A percentile compares a stretch with the other conserved stretches of the same genome.
These are phyloP conservation scores for Crotophaga sulcirostris DNA, from an alignment of 2,113 vertebrate species.

Conservation along the genomic window DNA sequence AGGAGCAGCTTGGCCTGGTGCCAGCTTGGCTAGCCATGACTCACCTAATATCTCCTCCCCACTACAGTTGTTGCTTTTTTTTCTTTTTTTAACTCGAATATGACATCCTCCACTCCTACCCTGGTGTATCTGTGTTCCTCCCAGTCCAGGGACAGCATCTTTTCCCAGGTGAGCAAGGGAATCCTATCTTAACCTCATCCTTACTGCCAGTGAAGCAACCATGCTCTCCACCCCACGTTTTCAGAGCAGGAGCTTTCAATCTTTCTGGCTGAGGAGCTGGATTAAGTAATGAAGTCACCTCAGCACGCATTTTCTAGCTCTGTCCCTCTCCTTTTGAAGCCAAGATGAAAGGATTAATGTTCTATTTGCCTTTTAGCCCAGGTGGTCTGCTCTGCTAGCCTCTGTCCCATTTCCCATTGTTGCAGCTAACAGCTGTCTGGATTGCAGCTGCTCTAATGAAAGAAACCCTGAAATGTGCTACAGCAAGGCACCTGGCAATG, in stretches of 20 bases:
- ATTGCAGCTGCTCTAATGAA: conserved; percentile 1
- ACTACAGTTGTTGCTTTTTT: background rate
- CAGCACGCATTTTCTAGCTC: background rate
- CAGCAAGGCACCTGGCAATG: background rate
- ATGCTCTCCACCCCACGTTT: background rate
- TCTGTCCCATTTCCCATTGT: background rate
- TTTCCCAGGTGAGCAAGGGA: background rate
- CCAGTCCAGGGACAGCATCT: background rate
- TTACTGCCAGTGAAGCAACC: background rate
- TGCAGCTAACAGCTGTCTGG: background rate
- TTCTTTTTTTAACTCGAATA: background rate
- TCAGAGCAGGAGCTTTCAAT: background rate
- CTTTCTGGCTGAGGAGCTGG: background rate
- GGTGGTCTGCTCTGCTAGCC: background rate
- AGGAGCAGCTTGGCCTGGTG: background rate
- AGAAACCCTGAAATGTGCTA: background rate
- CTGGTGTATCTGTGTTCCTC: background rate
- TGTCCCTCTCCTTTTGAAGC: background rate
- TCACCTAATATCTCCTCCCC: conserved; percentile 5
- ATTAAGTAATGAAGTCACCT: background rate
- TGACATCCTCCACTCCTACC: background rate
- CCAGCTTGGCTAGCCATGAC: conserved; percentile 15
- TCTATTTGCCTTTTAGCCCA: background rate
- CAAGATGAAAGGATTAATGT: background rate
- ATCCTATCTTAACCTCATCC: background rate